These are phyloP conservation scores for Plebejus anna DNA, from an alignment of 2,888 invertebrate genomes.

Conservation along the genomic window DNA sequence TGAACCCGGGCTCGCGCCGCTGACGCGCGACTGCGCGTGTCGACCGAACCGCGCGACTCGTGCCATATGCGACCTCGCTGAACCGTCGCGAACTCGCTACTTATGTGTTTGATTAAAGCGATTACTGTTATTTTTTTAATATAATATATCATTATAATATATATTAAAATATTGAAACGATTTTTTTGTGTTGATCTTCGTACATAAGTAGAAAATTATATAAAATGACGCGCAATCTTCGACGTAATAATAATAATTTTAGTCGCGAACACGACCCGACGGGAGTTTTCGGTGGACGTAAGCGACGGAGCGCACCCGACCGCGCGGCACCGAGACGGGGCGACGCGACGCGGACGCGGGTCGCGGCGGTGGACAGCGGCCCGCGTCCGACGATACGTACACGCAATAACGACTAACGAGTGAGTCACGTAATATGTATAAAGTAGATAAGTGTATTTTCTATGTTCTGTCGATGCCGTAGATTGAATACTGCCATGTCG, in stretches of 20 bases:
- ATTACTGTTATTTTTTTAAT: slow-evolving; percentile 58
- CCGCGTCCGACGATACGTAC: slow-evolving; percentile 59
- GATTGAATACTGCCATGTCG: slow-evolving; percentile 70
- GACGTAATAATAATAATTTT: neutral
- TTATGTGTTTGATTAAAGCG: slow-evolving; percentile 68
- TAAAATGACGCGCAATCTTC: slow-evolving; percentile 38
- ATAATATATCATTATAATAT: slow-evolving; percentile 27
- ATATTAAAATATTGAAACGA: slow-evolving; percentile 57
- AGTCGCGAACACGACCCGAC: neutral
- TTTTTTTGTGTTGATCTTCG: slow-evolving; percentile 59
- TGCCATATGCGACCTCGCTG: slow-evolving; percentile 15
- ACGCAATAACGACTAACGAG: slow-evolving; percentile 75
- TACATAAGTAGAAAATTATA: slow-evolving; percentile 71
- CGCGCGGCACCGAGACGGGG: neutral
- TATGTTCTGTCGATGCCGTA: slow-evolving; percentile 74
- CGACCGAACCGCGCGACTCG: neutral
- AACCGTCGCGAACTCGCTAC: slow-evolving; percentile 45
- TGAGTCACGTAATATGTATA: slow-evolving; percentile 71
- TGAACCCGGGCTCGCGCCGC: neutral
- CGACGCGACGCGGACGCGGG: neutral
- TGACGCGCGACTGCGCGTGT: neutral
- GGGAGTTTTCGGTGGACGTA: neutral
- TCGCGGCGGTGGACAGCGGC: slow-evolving; percentile 25
- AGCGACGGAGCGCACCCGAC: neutral
- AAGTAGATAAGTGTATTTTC: slow-evolving; percentile 72